phyloP scores from a whole-genome alignment of 2,797 vertebrate genomes.

The Sebastes matsubarae region DNA sequence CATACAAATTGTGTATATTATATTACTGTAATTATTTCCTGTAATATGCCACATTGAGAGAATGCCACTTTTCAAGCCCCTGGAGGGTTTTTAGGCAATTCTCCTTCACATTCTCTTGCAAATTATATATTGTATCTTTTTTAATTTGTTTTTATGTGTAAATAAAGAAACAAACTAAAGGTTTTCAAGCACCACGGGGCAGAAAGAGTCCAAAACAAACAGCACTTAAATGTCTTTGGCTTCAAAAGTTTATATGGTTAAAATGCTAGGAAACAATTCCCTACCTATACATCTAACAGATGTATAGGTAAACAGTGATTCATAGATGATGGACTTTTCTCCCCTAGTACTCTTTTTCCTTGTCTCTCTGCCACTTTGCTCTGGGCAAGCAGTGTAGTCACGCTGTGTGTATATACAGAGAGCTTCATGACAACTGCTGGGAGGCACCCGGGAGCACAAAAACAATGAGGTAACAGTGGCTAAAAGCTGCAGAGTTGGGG shows the following conservation, averaged over 20 bases:
- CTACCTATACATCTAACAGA: not conserved
- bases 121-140: no score
- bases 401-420: not conserved
- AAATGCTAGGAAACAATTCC: not conserved
- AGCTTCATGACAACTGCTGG: not conserved
- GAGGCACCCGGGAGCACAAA: not conserved
- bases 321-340: not conserved
- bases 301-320: not conserved
- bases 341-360: not conserved
- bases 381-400: not conserved
- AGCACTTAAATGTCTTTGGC: rapidly evolving
- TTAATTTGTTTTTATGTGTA: no score
- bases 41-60: no score
- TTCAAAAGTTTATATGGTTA: not conserved
- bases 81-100: no score
- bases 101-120: no score
- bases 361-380: not conserved
- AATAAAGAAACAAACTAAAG: not conserved
- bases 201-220: not conserved
- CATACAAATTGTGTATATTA: no score
- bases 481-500: not conserved
- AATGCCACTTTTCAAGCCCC: no score
- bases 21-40: no score
- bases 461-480: not conserved
- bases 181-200: not conserved